Evolutionary conservation across 2,797 vertebrate species (phyloP), one percentile per base, ranked within the genome.

Genomic region (Gobio occitaniae): DNA sequence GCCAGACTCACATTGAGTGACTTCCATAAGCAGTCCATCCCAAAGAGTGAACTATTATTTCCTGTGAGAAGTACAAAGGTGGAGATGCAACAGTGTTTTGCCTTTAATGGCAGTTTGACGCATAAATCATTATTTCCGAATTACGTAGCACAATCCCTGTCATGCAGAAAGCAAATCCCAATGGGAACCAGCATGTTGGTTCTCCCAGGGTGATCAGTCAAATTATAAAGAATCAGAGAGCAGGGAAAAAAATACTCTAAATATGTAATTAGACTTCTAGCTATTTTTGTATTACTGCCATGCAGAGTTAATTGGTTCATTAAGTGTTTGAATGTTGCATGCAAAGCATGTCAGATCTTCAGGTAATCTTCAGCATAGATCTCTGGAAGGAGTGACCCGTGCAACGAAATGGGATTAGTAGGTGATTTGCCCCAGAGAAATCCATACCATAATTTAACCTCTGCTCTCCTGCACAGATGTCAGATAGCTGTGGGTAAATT

Each of bases 401-500:
- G 86, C 90, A 92, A 83, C 86, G 52, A 91, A 92, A 91, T 85
- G 5, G 48, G 52, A 91, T 92, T 92, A 91, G 86, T 89, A 90
- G 82, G 91, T 91, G 89, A 95, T 92, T 92, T 86, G 80, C 88
- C 91, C 89, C 47, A 56, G 88, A 80, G 87, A 93, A 92, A 93
- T 90, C 92, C 86, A 91, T 92, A 92, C 91, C 88, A 90, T 92
- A 91, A 93, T 93, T 93, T 94, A 91, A 93, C 93, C 92, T 94
- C 90, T 93, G 92, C 91, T 92, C 91, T 91, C 90, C 72, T 65
- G 83, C 89, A 86, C 90, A 80, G 86, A 89, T 91, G 90, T 87
- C 82, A 88, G 86, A 87, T 91, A 92, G 93, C 92, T 92, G 65
- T 91, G 92, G 89, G 86, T 91, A 90, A 91, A 92, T 92, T 91